Percentiles rank a stretch among this genome's conserved stretches.
Evolutionary conservation across 1,140 invertebrate genomes (phyloP).

Genomic region (Odontomachus brunneus): DNA sequence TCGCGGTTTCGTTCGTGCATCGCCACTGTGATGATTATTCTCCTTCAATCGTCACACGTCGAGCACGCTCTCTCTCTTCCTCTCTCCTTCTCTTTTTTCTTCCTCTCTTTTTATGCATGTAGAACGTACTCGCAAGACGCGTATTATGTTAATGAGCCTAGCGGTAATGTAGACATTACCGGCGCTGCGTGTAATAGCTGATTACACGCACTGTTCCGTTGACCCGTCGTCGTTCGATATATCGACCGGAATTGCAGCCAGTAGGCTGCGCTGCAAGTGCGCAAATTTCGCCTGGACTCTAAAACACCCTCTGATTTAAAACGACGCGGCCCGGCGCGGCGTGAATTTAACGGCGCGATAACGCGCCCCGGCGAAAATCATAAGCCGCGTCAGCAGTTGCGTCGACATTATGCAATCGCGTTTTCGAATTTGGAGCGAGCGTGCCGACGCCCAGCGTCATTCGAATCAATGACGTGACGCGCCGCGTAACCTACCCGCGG

Average conservation of each 20-base stretch:
- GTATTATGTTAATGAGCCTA: slow-evolving; percentile 42
- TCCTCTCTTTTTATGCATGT: too few relatives aligned
- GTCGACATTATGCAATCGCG: slow-evolving; percentile 39
- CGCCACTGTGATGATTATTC: too few relatives aligned
- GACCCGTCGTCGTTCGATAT: slow-evolving; percentile 24
- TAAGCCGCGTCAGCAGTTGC: slow-evolving; percentile 47
- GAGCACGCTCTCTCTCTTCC: too few relatives aligned
- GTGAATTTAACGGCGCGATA: slow-evolving; percentile 49
- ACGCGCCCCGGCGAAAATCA: slow-evolving; percentile 21
- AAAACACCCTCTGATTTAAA: slow-evolving; percentile 42
- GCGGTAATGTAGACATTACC: slow-evolving; percentile 45
- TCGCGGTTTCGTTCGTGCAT: not conserved
- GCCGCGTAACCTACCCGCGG: too few relatives aligned
- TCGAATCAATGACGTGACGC: too few relatives aligned
- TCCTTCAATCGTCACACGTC: too few relatives aligned
- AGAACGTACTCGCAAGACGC: slow-evolving; percentile 18
- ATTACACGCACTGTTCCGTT: slow-evolving; percentile 37
- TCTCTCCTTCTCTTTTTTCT: too few relatives aligned
- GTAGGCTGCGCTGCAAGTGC: not conserved
- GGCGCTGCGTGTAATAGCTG: slow-evolving; percentile 40
- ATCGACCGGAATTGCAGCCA: slow-evolving; percentile 24
- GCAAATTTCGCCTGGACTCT: slow-evolving; percentile 10
- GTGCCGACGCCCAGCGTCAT: too few relatives aligned
- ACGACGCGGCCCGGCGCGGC: slow-evolving; percentile 6
- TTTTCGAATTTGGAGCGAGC: slow-evolving; percentile 34